A percentile compares a stretch with the other conserved stretches of the same genome.
phyloP scores from a whole-genome alignment of 2,113 vertebrate genomes.

The Vimba vimba region DNA sequence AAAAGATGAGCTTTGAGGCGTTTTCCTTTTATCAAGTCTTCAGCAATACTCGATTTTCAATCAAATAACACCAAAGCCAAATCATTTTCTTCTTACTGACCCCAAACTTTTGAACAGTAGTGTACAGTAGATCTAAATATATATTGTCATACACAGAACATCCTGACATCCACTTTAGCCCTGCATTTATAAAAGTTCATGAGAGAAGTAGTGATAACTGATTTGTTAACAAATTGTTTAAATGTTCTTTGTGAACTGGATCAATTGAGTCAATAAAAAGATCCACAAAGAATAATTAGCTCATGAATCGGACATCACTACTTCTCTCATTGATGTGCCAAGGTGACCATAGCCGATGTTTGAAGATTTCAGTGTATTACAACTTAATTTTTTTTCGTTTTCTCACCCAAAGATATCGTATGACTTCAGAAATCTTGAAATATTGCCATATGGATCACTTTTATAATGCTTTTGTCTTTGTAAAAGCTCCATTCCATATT shows the following conservation, averaged over 20 bases:
- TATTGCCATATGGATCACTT: not conserved
- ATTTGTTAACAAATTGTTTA: not conserved
- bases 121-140: too few species aligned
- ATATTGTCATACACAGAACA: too few species aligned
- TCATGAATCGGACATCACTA: not conserved
- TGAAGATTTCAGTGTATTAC: not conserved
- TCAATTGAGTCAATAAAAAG: not conserved
- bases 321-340: not conserved
- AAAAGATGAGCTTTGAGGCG: too few species aligned
- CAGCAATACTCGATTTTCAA: too few species aligned
- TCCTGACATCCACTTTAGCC: too few species aligned
- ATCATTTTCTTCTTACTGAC: too few species aligned
- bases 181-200: too few species aligned
- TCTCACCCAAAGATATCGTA: not conserved
- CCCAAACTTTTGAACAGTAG: too few species aligned
- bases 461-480: not conserved
- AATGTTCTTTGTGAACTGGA: not conserved
- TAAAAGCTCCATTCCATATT: too few species aligned
- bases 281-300: not conserved
- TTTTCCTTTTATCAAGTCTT: too few species aligned
- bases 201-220: not conserved
- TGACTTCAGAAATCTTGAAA: not conserved
- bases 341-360: not conserved
- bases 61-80: too few species aligned
- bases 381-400: not conserved